Evolutionary conservation across 2,113 vertebrate genomes (phyloP), one percentile per base, ranked within the genome.

Genomic region (Bos indicus): DNA sequence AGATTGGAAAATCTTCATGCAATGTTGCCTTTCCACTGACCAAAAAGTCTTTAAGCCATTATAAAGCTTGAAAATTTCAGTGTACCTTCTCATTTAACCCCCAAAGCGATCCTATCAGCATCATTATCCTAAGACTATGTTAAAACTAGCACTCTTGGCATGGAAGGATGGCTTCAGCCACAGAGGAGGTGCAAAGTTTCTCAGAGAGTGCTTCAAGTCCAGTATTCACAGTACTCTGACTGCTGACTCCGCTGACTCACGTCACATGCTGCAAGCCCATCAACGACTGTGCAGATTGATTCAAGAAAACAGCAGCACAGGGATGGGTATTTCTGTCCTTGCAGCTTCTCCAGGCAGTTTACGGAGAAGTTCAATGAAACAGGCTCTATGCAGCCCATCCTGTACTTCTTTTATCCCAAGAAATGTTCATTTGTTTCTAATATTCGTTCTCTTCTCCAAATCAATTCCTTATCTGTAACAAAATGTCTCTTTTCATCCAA

Each of bases 351-450:
- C 54, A 46, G 46, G 33, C 28, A 28, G 33, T 78, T 95, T 94
- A 71, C 11, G 67, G 28, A 96, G 15, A 96, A 19, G 56, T 81
- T 94, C 96, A 90, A 91, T 84, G 83, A 85, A 96, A 89, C 26
- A 14, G 57, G 16, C 40, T 56, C 59, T 74, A 7, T 17, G 15
- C 12, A 56, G 51, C 2, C 21, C 74, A 12, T 19, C 7, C 30
- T 88, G 83, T 71, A 54, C 7, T 96, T 92, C 60, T 71, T 62
- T 54, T 36, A 30, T 26, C 80, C 77, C 48, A 96, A 95, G 67
- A 95, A 94, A 86, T 52, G 85, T 64, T 90, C 90, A 62, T 97
- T 96, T 95, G 84, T 95, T 94, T 93, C 36, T 92, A 92, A 91
- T 88, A 60, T 94, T 92, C 30, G 15, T 91, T 94, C 97, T 78